Conservation (phyloP, 2,888 invertebrate genomes). For the Anodontia alba region DNA sequence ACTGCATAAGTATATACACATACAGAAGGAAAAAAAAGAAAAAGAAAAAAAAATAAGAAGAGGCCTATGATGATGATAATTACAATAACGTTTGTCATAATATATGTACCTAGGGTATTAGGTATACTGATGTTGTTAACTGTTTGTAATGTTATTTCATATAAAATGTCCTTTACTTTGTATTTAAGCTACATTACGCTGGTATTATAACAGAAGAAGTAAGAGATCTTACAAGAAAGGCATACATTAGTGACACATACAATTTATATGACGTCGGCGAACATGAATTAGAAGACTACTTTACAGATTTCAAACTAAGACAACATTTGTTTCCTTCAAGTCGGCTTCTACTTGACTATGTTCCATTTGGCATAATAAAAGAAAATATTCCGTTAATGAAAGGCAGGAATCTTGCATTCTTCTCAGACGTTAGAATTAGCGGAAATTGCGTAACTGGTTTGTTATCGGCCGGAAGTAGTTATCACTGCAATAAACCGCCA, state of each 20-base stretch:
- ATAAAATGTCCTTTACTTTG: too few species aligned
- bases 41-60: too few species aligned
- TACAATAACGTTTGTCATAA: too few species aligned
- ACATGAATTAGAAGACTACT: neutral
- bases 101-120: too few species aligned
- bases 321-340: slow-evolving; percentile 37
- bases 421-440: slow-evolving; percentile 27
- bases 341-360: slow-evolving; percentile 36
- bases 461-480: slow-evolving; percentile 52
- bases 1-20: too few species aligned
- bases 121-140: too few species aligned
- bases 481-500: slow-evolving; percentile 41
- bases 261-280: neutral
- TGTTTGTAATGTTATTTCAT: too few species aligned
- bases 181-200: slow-evolving; percentile 56
- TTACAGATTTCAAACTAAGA: neutral
- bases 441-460: slow-evolving; percentile 30
- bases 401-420: slow-evolving; percentile 36
- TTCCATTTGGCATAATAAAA: slow-evolving; percentile 25
- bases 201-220: slow-evolving; percentile 39
- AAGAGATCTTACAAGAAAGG: neutral
- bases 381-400: slow-evolving; percentile 34
- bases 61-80: too few species aligned
- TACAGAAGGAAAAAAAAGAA: too few species aligned
- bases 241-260: neutral